phyloP scores from a whole-genome alignment of 2,888 invertebrate species.

The Lobophora halterata region DNA sequence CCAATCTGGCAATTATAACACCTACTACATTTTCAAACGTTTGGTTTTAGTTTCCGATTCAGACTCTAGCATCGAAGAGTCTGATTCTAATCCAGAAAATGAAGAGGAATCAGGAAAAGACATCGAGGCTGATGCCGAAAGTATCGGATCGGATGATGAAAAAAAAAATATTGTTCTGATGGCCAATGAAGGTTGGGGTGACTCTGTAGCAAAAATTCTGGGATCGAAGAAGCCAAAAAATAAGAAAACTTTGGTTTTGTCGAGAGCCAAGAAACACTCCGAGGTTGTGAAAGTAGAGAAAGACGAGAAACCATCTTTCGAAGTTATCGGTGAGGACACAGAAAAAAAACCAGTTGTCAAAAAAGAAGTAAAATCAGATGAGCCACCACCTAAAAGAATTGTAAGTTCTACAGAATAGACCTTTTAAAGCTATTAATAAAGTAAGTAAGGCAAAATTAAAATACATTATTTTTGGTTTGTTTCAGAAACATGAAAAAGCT shows the following conservation, averaged over 20 bases:
- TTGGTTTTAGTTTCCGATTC: conserved; percentile 41
- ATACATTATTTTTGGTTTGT: conserved; percentile 30
- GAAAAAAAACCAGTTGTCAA: conserved; percentile 68
- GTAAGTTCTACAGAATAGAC: conserved; percentile 44
- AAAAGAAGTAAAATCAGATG: conserved; percentile 44
- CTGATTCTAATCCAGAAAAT: conserved; percentile 48
- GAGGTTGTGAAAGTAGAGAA: conserved; percentile 72
- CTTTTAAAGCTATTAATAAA: not conserved
- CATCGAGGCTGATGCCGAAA: conserved; percentile 40
- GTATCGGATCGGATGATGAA: conserved; percentile 33
- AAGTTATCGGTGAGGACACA: conserved; percentile 82
- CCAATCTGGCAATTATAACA: not conserved
- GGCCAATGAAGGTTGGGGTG: conserved; percentile 88
- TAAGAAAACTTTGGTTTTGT: conserved; percentile 87
- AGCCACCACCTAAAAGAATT: conserved; percentile 61
- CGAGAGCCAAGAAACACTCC: conserved; percentile 88
- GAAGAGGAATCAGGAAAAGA: conserved; percentile 42
- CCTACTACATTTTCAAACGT: not conserved
- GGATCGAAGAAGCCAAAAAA: conserved; percentile 87
- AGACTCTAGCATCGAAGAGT: conserved; percentile 50
- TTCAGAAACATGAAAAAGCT: conserved; percentile 82
- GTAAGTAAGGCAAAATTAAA: not conserved
- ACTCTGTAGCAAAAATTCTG: conserved; percentile 90
- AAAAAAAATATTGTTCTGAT: conserved; percentile 38
- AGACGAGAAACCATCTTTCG: conserved; percentile 80